Base-by-base conservation (phyloP, 1,140 invertebrate species). In the Sogatella furcifera region DNA sequence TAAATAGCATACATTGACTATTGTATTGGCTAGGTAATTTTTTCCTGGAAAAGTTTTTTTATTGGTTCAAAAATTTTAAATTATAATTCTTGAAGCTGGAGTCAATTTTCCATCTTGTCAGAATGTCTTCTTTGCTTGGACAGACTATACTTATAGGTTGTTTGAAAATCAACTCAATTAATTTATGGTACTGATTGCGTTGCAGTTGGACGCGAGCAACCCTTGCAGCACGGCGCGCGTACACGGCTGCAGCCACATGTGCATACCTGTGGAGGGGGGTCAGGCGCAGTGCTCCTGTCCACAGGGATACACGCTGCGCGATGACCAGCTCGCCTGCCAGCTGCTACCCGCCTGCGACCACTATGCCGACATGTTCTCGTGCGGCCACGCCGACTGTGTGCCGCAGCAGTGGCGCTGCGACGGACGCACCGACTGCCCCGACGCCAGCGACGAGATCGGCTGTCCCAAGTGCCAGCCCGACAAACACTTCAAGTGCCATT, bases 341-440 rank as follows among this genome's bases (percentile, higher is more conserved):
- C 76, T 81, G 6, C 76, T 83, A 2, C 87, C 88, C 1, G 83
- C 82, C 6, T 96, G 94, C 72, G 81, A 82, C 2, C 34, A 38
- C 34, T 38, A 11, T 13, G 75, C 80, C 0, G 83, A 87, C 68
- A 81, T 88, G 66, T 95, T 93, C 68, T 83, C 83, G 0, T 97
- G 93, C 68, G 34, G 34, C 9, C 5, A 10, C 34, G 34, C 73
- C 3, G 82, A 86, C 62, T 97, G 94, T 71, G 91, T 97, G 62
- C 91, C 92, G 0, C 73, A 77, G 0, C 77, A 79, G 0, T 95
- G 92, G 90, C 84, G 84, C 52, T 95, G 92, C 71, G 92, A 95
- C 72, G 83, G 84, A 0, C 84, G 89, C 60, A 77, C 76, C 41
- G 92, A 97, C 71, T 97, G 94, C 75, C 74, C 78, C 1, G 90